Base-by-base conservation (phyloP, 37 sponge, comb jelly and placozoan species). In the Lycopodina hypogea region DNA sequence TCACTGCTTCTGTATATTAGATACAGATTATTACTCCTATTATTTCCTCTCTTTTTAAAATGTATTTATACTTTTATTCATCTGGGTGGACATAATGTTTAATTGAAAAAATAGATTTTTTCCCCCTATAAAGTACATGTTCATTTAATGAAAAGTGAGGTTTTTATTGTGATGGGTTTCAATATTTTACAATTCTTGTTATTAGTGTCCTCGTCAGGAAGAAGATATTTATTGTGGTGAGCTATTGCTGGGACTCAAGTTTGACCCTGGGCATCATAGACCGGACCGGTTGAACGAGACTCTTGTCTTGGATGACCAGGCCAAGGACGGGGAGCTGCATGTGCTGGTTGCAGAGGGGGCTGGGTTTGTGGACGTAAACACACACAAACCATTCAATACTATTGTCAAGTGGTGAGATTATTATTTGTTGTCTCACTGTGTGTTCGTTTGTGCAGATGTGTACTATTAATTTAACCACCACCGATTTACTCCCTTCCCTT, bases 261-360 rank as follows among this genome's bases (percentile, higher is more conserved):
- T 36, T 63, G 77, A 34, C n/a, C 50, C 76, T 12, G 83, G 65
- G 24, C 24, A 8, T 21, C 6, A 33, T 0, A 1, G 7, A 41
- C 2, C 15, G 26, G 79, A 55, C 68, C 21, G 26, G 33, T 7
- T 1, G 15, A 21, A 3, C 58, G 8, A 42, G 17, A 9, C 12
- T 11, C 41, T 38, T 14, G 26, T 3, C 48, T 45, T 26, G 66
- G 22, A 24, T 3, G 23, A 14, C 45, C 66, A 62, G 37, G 24
- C 1, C 2, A 59, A 42, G 30, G 77, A n/a, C 0, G 88, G 88
- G 23, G 78, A 87, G 45, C 68, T 87, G 30, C 88, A 87, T 24
- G 83, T 87, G 35, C 82, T 82, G 42, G 35, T 87, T 57, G 88
- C 81, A 48, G 88, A 87, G 71, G 88, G 88, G 30, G 88, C 82